A percentile compares a stretch with the other conserved stretches of the same genome.
These are phyloP conservation scores for Aporophyla lueneburgensis DNA, from an alignment of 2,888 invertebrate genomes.

Conservation along the genomic window DNA sequence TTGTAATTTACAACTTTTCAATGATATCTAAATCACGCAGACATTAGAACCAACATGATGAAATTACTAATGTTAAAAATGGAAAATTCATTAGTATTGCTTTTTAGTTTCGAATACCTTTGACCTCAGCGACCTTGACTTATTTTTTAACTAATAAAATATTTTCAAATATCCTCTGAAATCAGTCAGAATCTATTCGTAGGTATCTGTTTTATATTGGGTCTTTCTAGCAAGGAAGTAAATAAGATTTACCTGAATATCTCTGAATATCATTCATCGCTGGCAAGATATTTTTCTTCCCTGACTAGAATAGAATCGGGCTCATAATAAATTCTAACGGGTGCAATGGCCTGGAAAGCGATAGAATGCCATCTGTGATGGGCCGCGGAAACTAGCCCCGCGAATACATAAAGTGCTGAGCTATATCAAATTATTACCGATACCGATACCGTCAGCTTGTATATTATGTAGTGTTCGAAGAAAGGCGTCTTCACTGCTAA, in stretches of 20 bases:
- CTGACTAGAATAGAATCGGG: conserved; percentile 54
- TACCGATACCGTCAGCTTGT: conserved; percentile 17
- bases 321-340: conserved; percentile 61
- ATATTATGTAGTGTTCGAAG: conserved; percentile 13
- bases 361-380: conserved; percentile 56
- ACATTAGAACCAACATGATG: background rate
- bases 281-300: conserved; percentile 40
- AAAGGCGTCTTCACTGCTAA: background rate
- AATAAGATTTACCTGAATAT: conserved; percentile 34
- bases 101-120: background rate
- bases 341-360: conserved; percentile 51
- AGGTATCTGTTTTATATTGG: background rate
- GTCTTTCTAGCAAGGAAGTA: background rate
- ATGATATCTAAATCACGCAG: background rate
- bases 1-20: background rate
- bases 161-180: background rate
- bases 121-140: background rate
- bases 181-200: background rate
- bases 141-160: background rate
- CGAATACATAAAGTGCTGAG: conserved; percentile 38
- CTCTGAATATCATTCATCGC: conserved; percentile 37
- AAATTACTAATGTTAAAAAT: too few relatives aligned
- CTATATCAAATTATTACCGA: conserved; percentile 35
- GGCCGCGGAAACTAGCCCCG: conserved; percentile 32
- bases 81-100: too few relatives aligned